phyloP scores from a whole-genome alignment of 2,113 vertebrate species.

The Pelecanus crispus region DNA sequence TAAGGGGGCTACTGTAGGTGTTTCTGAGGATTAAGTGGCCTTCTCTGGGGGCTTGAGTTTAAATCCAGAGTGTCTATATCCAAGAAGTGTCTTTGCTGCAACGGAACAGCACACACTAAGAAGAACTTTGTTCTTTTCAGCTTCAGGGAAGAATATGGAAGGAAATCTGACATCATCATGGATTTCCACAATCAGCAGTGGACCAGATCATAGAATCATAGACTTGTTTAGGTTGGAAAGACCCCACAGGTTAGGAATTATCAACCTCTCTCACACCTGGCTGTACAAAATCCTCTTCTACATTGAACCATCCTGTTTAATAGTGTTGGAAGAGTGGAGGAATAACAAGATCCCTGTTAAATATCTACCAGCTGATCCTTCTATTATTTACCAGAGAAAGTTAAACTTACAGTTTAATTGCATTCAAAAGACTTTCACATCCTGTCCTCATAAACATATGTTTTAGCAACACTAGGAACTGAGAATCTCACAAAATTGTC shows the following conservation, averaged over 20 bases:
- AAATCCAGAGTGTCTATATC: not conserved
- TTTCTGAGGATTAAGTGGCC: slow-evolving; percentile 24
- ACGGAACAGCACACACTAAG: not conserved
- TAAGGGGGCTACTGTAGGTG: not conserved
- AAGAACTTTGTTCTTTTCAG: not conserved
- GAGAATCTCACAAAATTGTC: not conserved
- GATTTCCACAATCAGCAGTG: not conserved
- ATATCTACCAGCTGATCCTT: not conserved
- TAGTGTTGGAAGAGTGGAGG: not conserved
- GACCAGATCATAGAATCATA: no score
- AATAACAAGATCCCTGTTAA: not conserved
- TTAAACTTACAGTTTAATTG: not conserved
- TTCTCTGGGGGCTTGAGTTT: not conserved
- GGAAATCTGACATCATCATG: rapidly evolving
- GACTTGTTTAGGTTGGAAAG: no score
- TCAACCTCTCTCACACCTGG: not conserved
- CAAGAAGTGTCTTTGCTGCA: not conserved
- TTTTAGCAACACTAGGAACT: not conserved
- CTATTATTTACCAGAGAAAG: not conserved
- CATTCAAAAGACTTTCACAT: not conserved
- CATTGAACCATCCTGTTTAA: not conserved
- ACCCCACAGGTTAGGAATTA: not conserved
- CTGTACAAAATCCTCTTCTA: not conserved
- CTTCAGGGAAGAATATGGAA: not conserved
- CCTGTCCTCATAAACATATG: not conserved